A percentile compares a stretch with the other conserved stretches of the same genome.
Conservation (phyloP, 2,113 vertebrate species). For the Thinocorus orbignyianus region DNA sequence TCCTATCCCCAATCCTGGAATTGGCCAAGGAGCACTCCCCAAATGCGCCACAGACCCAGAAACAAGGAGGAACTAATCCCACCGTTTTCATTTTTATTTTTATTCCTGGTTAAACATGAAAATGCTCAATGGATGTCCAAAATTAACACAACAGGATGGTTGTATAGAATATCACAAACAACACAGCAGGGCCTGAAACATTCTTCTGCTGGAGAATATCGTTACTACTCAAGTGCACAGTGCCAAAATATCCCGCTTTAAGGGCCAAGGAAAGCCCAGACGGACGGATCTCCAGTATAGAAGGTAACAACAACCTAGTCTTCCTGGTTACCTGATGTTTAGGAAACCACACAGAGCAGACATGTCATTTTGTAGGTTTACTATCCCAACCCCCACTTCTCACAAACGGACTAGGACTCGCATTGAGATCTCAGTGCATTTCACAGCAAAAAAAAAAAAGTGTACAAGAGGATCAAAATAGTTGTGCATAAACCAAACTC, state of each 20-base stretch:
- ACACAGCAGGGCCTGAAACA: not conserved
- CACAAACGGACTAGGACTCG: constrained; percentile 77
- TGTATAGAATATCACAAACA: constrained; percentile 8
- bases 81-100: not conserved
- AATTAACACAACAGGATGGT: not conserved
- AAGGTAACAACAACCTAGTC: not conserved
- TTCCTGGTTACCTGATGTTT: not conserved
- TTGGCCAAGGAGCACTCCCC: not conserved
- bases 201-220: not conserved
- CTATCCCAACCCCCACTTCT: constrained; percentile 74
- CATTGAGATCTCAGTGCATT: constrained; percentile 89
- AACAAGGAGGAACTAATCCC: not conserved
- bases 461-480: constrained; percentile 72
- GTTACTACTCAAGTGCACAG: not conserved
- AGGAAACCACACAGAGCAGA: constrained; percentile 67
- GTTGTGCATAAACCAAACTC: constrained; percentile 69
- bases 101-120: constrained; percentile 41
- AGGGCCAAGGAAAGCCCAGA: not conserved
- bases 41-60: not conserved
- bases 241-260: not conserved
- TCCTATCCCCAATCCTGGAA: not conserved
- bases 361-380: constrained; percentile 72
- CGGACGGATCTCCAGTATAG: not conserved
- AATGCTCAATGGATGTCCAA: not conserved
- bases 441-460: constrained; percentile 76